phyloP scores from a whole-genome alignment of 2,797 vertebrate genomes.

The Geotrypetes seraphini region DNA sequence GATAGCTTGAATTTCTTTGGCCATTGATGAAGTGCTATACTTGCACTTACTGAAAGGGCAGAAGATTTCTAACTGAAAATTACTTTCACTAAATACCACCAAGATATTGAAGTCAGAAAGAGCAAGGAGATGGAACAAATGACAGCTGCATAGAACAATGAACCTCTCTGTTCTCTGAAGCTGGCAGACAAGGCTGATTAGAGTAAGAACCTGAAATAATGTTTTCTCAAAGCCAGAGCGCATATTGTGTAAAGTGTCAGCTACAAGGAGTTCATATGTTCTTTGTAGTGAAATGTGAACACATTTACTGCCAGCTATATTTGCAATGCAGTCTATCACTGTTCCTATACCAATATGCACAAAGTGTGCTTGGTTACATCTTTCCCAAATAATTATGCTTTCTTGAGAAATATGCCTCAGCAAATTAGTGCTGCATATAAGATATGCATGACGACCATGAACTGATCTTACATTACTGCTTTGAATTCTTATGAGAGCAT shows the following conservation, averaged over 20 bases:
- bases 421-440: no score
- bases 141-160: slow-evolving; percentile 77
- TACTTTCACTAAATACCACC: slow-evolving; percentile 82
- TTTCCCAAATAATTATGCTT: no score
- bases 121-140: slow-evolving; percentile 61
- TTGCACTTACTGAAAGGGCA: slow-evolving; percentile 78
- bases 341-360: slow-evolving; percentile 12
- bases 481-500: no score
- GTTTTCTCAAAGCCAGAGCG: slow-evolving; percentile 60
- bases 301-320: slow-evolving; percentile 23
- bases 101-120: slow-evolving; percentile 76
- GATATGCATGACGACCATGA: no score
- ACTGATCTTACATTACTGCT: no score
- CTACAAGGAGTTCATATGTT: slow-evolving; percentile 41
- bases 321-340: not conserved
- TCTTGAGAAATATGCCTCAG: no score
- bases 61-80: slow-evolving; percentile 88
- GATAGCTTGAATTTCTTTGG: slow-evolving; percentile 86
- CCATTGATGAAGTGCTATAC: slow-evolving; percentile 91
- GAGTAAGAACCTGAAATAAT: slow-evolving; percentile 59
- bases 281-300: slow-evolving; percentile 43
- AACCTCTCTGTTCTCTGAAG: slow-evolving; percentile 53
- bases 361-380: no score
- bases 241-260: slow-evolving; percentile 59
- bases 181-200: slow-evolving; percentile 64